These are phyloP conservation scores for Hypselothyrea guttata DNA, from an alignment of 2,888 invertebrate genomes.

Conservation along the genomic window DNA sequence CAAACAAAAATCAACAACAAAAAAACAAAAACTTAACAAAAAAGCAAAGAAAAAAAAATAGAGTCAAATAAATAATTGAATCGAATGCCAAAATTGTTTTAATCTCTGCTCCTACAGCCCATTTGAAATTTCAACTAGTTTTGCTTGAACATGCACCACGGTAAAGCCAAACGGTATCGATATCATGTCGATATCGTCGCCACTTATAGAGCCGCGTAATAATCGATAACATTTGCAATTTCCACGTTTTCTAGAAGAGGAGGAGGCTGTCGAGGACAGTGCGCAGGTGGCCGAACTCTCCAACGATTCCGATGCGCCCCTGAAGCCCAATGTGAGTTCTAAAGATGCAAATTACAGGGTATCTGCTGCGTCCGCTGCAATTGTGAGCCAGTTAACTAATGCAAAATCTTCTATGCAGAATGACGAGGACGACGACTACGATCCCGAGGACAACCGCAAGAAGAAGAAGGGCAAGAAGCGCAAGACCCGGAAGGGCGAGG, in stretches of 20 bases:
- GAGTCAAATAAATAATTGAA: constrained; percentile 77
- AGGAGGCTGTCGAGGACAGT: constrained; percentile 79
- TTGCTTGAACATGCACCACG: constrained; percentile 62
- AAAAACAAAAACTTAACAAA: constrained; percentile 67
- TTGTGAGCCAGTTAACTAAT: no score
- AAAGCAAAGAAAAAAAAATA: constrained; percentile 70
- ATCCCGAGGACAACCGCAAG: constrained; percentile 92
- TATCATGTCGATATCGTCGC: constrained; percentile 15
- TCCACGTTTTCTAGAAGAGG: constrained; percentile 77
- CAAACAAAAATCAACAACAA: constrained; percentile 49
- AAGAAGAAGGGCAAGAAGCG: constrained; percentile 97
- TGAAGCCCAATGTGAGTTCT: constrained; percentile 80
- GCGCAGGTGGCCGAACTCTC: constrained; percentile 80
- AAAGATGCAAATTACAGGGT: not conserved
- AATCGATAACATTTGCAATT: constrained; percentile 23
- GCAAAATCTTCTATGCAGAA: constrained; percentile 47
- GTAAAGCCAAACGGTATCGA: constrained; percentile 29
- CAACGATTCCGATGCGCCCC: constrained; percentile 81
- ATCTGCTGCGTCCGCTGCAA: not conserved
- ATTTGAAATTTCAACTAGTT: not conserved
- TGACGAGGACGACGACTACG: constrained; percentile 90
- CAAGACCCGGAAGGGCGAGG: constrained; percentile 95
- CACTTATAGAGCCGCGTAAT: not conserved
- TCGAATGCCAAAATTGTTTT: constrained; percentile 27
- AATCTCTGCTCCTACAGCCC: no score